Evolutionary conservation across 2,113 vertebrate species (phyloP).

Genomic region (Ranitomeya variabilis): DNA sequence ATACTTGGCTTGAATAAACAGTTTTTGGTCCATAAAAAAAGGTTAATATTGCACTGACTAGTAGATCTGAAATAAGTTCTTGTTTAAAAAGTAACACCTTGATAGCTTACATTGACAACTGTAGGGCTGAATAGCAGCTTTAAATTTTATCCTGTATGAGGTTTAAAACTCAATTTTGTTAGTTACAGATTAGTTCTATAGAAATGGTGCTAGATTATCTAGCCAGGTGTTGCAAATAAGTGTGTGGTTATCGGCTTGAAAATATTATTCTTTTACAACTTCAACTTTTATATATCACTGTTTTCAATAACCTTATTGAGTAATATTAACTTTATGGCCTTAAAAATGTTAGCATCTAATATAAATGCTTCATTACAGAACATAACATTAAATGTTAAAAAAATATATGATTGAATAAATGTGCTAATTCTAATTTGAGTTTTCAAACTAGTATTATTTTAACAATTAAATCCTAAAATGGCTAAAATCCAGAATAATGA

Average conservation of each 20-base stretch:
- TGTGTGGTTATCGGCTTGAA: slow-evolving; percentile 58
- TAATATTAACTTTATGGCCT: neutral
- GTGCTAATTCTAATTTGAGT: neutral
- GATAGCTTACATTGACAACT: slow-evolving; percentile 55
- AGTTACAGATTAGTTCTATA: slow-evolving; percentile 38
- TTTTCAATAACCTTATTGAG: neutral
- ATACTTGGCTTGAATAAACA: slow-evolving; percentile 67
- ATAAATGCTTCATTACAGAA: neutral
- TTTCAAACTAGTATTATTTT: neutral
- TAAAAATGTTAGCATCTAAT: neutral
- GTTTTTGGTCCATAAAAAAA: slow-evolving; percentile 67
- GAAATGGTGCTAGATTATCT: slow-evolving; percentile 52
- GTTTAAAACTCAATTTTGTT: slow-evolving; percentile 43
- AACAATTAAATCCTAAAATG: neutral
- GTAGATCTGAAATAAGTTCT: slow-evolving; percentile 63
- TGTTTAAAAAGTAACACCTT: slow-evolving; percentile 62
- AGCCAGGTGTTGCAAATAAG: slow-evolving; percentile 29
- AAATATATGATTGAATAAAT: neutral
- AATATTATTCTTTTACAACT: slow-evolving; percentile 59
- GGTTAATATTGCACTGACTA: slow-evolving; percentile 66
- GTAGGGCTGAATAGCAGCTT: slow-evolving; percentile 35
- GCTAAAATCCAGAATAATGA: no score
- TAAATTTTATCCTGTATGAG: slow-evolving; percentile 42
- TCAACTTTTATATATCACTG: neutral
- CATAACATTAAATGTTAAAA: neutral